Percentiles rank a stretch among this genome's conserved stretches.
Evolutionary conservation across 2,888 invertebrate species (phyloP).

Genomic region (Metopia argyrocephala): DNA sequence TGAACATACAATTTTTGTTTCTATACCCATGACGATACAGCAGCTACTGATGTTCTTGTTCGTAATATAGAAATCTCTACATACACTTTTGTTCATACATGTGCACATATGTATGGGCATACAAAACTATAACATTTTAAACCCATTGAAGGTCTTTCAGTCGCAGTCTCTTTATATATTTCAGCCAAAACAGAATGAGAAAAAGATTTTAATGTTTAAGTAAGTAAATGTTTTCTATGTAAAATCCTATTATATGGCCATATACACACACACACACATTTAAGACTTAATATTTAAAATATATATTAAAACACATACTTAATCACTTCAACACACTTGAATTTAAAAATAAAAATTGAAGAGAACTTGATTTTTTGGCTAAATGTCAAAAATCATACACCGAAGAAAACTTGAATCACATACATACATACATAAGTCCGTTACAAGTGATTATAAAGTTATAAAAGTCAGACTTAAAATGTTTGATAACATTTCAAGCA

Average conservation of each 20-base stretch:
- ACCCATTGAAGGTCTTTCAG: neutral
- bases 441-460: too few species aligned
- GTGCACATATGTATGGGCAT: neutral
- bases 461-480: too few species aligned
- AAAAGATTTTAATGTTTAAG: neutral
- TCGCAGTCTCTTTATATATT: neutral
- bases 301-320: constrained; percentile 11
- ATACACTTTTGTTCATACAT: neutral
- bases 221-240: constrained; percentile 2
- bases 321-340: neutral
- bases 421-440: too few species aligned
- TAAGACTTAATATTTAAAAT: constrained; percentile 13
- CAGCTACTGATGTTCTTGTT: neutral
- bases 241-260: constrained; percentile 34
- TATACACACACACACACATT: neutral
- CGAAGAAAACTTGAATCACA: too few species aligned
- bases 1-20: constrained; percentile 51
- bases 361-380: neutral
- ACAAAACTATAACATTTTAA: constrained; percentile 8
- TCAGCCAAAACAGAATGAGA: neutral
- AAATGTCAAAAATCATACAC: too few species aligned
- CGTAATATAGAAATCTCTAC: too few species aligned
- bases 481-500: too few species aligned
- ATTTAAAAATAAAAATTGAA: neutral
- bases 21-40: constrained; percentile 26